Evolutionary conservation across 2,797 vertebrate genomes (phyloP), one percentile per base, ranked within the genome.

Genomic region (Halcyon smyrnensis): DNA sequence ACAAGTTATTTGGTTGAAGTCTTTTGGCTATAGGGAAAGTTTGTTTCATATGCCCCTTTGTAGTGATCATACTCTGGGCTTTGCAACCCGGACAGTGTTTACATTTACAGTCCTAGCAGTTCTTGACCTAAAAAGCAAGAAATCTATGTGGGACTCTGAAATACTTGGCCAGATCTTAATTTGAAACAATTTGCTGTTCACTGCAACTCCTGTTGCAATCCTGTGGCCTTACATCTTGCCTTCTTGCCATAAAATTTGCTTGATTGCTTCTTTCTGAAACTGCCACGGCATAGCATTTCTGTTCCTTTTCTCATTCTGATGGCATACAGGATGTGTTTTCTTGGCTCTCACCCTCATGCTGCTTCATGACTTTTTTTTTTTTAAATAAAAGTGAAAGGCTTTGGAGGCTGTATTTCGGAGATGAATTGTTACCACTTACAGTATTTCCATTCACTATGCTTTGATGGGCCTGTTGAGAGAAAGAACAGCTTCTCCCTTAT

Each of bases 371-470:
- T 92, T 81, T 96, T 84, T 18, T 17, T 83, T 70, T 57, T 39
- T 57, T 3, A 4, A 93, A 96, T 90, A 95, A 95, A 97, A 97
- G 87, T 91, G 97, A 97, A 80, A 96, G 90, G 70, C 78, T 95
- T 97, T 97, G 95, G 92, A 96, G 77, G 91, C 82, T 97, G 60
- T 87, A 54, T 97, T 96, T 97, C 62, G 27, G 86, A 89, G 75
- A 91, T 41, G 15, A 97, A 95, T 91, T 96, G 88, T 93, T 97
- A 94, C 96, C 87, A 95, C 88, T 97, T 97, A 96, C 64, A 96
- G 36, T 96, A 95, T 96, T 98, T 97, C 97, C 8, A 1, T 96
- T 96, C 91, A 50, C 93, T 95, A 34, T 94, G 86, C 90, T 98
- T 97, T 97, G 96, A 97, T 92, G 91, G 93, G 95, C 76, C 84